Evolutionary conservation across 1,140 invertebrate genomes (phyloP).

Genomic region (Dreissena polymorpha): DNA sequence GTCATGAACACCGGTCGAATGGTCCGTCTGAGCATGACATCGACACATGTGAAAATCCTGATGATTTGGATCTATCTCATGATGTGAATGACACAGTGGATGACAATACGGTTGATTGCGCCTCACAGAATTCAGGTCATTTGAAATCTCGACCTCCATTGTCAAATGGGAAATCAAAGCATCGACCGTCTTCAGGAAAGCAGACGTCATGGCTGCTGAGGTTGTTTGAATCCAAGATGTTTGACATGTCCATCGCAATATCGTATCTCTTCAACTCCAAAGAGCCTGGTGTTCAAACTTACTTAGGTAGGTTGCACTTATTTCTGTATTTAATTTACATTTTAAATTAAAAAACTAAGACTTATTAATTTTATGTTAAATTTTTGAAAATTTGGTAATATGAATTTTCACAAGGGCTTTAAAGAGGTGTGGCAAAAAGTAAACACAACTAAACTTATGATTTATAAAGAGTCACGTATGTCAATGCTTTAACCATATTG

Average conservation of each 20-base stretch:
- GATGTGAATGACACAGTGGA: neutral
- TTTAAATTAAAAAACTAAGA: no score
- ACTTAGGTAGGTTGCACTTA: slow-evolving; percentile 86
- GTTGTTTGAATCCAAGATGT: slow-evolving; percentile 97
- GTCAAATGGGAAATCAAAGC: slow-evolving; percentile 52
- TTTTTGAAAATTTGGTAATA: no score
- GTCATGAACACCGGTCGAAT: neutral
- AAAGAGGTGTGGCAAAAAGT: no score
- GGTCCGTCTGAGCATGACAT: neutral
- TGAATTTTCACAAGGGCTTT: no score
- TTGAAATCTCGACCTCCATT: slow-evolving; percentile 35
- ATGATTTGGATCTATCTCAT: neutral
- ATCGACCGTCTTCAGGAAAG: slow-evolving; percentile 46
- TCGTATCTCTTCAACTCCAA: slow-evolving; percentile 99
- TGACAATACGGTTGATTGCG: neutral
- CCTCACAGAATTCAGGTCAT: slow-evolving; percentile 20
- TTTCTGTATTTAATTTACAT: neutral
- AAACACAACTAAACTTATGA: no score
- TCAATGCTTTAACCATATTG: no score
- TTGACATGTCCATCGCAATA: slow-evolving; percentile 98
- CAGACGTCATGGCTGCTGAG: slow-evolving; percentile 88
- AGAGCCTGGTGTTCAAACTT: slow-evolving; percentile 97
- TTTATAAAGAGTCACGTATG: no score
- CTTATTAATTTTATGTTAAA: no score
- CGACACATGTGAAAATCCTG: neutral